Conservation (phyloP, 2,888 invertebrate genomes). For the Amblyjoppa proteus region DNA sequence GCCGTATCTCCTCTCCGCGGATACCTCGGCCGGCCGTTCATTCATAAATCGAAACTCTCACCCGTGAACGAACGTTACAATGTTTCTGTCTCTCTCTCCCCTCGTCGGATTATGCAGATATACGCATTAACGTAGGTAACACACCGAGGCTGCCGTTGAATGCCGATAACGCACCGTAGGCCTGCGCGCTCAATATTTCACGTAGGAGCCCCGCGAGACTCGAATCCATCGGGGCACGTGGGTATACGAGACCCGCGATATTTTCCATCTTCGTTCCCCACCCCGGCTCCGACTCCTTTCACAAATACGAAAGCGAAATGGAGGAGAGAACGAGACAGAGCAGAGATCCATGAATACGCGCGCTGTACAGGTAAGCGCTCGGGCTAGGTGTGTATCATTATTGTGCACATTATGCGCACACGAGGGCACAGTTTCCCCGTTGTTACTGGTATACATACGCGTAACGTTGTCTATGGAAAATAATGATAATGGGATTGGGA, state of each 20-base stretch:
- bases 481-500: slow-evolving; percentile 53
- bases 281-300: slow-evolving; percentile 51
- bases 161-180: slow-evolving; percentile 9
- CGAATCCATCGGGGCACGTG: slow-evolving; percentile 35
- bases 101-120: slow-evolving; percentile 48
- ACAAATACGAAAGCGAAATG: slow-evolving; percentile 53
- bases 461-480: slow-evolving; percentile 4
- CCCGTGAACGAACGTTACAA: slow-evolving; percentile 55
- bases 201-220: slow-evolving; percentile 46
- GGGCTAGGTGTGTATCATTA: slow-evolving; percentile 34
- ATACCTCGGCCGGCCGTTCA: slow-evolving; percentile 62
- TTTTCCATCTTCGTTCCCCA: slow-evolving; percentile 3
- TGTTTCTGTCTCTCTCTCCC: background rate
- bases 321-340: background rate
- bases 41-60: slow-evolving; percentile 71
- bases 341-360: slow-evolving; percentile 10
- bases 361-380: background rate
- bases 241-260: slow-evolving; percentile 25
- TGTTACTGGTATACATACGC: background rate
- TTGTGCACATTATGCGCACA: slow-evolving; percentile 31
- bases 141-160: slow-evolving; percentile 26
- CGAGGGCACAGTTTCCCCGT: slow-evolving; percentile 29
- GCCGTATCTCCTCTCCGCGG: slow-evolving; percentile 79
- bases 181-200: slow-evolving; percentile 61
- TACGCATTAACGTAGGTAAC: slow-evolving; percentile 56